phyloP scores from a whole-genome alignment of 2,113 vertebrate genomes.

The Ammodytes marinus region DNA sequence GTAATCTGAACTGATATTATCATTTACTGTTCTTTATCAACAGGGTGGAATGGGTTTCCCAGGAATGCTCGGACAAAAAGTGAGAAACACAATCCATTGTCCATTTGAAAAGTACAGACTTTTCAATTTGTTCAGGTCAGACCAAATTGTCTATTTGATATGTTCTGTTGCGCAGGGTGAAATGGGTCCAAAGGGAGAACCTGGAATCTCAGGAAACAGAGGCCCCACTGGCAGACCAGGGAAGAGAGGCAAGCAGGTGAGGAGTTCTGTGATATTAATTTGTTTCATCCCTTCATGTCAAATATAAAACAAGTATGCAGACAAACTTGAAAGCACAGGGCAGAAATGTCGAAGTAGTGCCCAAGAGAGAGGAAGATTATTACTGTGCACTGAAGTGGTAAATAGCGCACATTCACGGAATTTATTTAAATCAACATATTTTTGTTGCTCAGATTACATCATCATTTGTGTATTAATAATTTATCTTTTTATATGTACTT shows the following conservation, averaged over 20 bases:
- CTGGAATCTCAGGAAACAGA: conserved; percentile 92
- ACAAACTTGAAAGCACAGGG: not conserved
- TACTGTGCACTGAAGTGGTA: not conserved
- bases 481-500: not conserved
- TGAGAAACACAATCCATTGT: conserved; percentile 71
- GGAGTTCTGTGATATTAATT: conserved; percentile 11
- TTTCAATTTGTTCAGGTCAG: not conserved
- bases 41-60: conserved; percentile 94
- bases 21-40: conserved; percentile 52
- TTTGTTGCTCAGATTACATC: not conserved
- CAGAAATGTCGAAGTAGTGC: not conserved
- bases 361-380: not conserved
- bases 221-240: conserved; percentile 96
- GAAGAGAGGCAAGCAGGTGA: conserved; percentile 97
- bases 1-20: not conserved
- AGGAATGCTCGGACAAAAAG: conserved; percentile 98
- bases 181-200: conserved; percentile 97
- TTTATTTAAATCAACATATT: not conserved
- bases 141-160: not conserved
- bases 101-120: not conserved
- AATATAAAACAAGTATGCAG: not conserved
- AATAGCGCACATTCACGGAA: not conserved
- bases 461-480: not conserved
- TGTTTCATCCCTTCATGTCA: not conserved
- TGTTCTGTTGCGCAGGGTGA: conserved; percentile 89